These are phyloP conservation scores for Thalassaphorura encarpata DNA, from an alignment of 1,140 invertebrate genomes.

Conservation along the genomic window DNA sequence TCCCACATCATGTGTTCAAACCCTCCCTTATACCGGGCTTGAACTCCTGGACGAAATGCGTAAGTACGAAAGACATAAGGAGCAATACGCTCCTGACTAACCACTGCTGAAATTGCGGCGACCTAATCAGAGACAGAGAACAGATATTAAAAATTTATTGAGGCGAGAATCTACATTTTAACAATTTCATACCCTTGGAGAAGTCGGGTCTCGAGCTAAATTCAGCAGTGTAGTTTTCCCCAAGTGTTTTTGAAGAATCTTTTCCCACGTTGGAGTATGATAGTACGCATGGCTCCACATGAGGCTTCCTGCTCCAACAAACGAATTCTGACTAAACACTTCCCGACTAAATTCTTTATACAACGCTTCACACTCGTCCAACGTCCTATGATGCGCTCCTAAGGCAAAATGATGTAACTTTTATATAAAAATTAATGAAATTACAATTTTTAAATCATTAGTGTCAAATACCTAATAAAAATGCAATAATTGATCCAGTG, in stretches of 20 bases:
- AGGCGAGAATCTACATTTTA: too few relatives aligned
- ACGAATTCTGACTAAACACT: constrained; percentile 59
- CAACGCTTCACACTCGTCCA: constrained; percentile 52
- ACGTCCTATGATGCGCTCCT: constrained; percentile 48
- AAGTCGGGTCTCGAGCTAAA: constrained; percentile 46
- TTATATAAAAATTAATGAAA: constrained; percentile 2
- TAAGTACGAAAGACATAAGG: constrained; percentile 90
- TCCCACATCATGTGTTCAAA: constrained; percentile 69
- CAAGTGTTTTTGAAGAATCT: constrained; percentile 60
- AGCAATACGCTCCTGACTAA: constrained; percentile 64
- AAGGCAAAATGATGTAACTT: constrained; percentile 20
- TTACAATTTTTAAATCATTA: neutral
- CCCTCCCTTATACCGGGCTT: constrained; percentile 69
- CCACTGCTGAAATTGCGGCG: constrained; percentile 65
- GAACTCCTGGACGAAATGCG: constrained; percentile 58
- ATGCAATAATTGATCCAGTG: constrained; percentile 68
- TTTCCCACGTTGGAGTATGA: constrained; percentile 74
- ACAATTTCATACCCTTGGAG: constrained; percentile 57
- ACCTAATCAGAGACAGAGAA: constrained; percentile 42
- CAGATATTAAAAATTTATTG: neutral
- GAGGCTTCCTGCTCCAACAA: constrained; percentile 64
- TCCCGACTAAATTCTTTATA: constrained; percentile 59
- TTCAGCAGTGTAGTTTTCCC: constrained; percentile 57
- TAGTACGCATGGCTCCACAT: constrained; percentile 84
- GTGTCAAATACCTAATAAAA: constrained; percentile 48